Percentiles rank a stretch among this genome's conserved stretches.
Evolutionary conservation across 2,888 invertebrate genomes (phyloP).

Genomic region (Philaethria dido): DNA sequence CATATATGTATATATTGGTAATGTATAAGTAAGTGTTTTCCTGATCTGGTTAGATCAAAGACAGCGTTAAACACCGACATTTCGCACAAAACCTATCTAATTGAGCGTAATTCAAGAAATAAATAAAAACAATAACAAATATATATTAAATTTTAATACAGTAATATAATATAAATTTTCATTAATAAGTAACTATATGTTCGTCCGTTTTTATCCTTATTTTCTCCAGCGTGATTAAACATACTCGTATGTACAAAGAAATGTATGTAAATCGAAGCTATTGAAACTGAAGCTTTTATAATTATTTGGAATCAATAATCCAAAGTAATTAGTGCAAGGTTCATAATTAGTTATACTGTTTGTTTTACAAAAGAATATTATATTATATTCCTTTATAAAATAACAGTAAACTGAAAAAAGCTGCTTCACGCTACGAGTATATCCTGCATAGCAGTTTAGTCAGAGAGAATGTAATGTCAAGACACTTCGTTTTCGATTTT

Average conservation of each 20-base stretch:
- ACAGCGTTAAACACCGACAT: no score
- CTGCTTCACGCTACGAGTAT: no score
- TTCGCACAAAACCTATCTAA: no score
- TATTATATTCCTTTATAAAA: constrained; percentile 1
- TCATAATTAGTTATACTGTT: neutral
- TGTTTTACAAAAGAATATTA: constrained; percentile 7
- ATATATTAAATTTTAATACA: no score
- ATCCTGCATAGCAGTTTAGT: no score
- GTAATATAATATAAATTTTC: no score
- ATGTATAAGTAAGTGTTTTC: neutral
- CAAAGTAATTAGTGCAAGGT: constrained; percentile 3
- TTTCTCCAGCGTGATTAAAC: neutral
- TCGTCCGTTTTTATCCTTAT: neutral
- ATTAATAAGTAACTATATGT: neutral
- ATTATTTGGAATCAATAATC: constrained; percentile 14
- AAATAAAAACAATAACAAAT: no score
- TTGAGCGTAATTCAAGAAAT: no score
- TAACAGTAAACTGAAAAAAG: neutral
- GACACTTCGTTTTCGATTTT: no score
- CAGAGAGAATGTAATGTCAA: no score
- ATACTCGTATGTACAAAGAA: neutral
- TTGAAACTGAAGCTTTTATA: neutral
- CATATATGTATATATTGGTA: no score
- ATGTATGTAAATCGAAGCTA: neutral
- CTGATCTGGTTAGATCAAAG: no score